Conservation (phyloP, 2,797 vertebrate genomes). For the Borostomias antarcticus region DNA sequence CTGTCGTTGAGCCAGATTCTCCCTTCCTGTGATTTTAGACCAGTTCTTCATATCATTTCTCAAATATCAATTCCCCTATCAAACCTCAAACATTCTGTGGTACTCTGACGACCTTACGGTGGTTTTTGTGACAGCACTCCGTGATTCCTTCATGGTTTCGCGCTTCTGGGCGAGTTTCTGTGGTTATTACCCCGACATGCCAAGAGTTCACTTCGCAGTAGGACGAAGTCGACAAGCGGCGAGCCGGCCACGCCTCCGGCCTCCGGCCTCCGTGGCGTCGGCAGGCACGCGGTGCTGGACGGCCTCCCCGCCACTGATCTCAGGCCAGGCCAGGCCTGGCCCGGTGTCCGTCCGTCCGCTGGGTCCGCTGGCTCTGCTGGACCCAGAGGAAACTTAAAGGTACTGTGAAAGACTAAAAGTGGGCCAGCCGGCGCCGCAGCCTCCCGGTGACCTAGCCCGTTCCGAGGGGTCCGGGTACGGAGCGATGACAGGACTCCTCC, state of each 20-base stretch:
- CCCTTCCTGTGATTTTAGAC: slow-evolving; percentile 3
- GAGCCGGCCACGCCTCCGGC: not conserved
- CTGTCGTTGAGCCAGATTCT: slow-evolving; percentile 27
- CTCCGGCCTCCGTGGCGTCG: not conserved
- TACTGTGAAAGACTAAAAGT: slow-evolving; percentile 83
- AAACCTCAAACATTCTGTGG: not conserved
- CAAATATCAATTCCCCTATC: not conserved
- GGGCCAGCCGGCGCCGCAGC: slow-evolving; percentile 72
- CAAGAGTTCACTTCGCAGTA: too few species aligned
- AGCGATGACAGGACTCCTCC: slow-evolving; percentile 81
- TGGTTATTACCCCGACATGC: too few species aligned
- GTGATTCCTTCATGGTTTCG: too few species aligned
- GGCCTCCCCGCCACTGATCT: slow-evolving; percentile 21
- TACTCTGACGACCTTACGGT: not conserved
- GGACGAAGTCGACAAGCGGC: too few species aligned
- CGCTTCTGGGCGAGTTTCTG: too few species aligned
- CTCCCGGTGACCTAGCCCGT: slow-evolving; percentile 77
- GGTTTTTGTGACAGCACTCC: slow-evolving; percentile 1
- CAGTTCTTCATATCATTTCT: not conserved
- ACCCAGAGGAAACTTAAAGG: slow-evolving; percentile 78
- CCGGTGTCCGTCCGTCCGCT: slow-evolving; percentile 48
- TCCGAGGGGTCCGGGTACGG: slow-evolving; percentile 74
- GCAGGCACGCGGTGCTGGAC: not conserved
- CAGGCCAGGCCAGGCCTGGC: slow-evolving; percentile 41
- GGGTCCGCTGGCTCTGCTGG: slow-evolving; percentile 46